These are phyloP conservation scores for Myotis daubentonii DNA, from an alignment of 2,797 vertebrate genomes.

Conservation along the genomic window DNA sequence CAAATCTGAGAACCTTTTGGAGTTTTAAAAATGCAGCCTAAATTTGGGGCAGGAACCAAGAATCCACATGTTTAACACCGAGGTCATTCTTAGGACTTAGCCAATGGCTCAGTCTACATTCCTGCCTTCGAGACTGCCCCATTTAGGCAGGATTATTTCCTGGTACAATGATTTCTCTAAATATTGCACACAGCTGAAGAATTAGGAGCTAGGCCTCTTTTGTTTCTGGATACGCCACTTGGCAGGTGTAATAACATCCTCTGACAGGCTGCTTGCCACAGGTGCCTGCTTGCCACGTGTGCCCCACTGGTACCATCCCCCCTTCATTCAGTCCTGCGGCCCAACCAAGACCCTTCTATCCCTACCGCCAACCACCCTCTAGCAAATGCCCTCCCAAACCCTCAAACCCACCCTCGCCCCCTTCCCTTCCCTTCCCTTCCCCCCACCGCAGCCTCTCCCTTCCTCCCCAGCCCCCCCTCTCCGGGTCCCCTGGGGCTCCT, in stretches of 20 bases:
- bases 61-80: background rate
- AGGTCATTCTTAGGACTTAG: background rate
- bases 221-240: constrained; percentile 66
- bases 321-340: background rate
- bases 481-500: background rate
- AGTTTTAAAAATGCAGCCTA: background rate
- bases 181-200: constrained; percentile 55
- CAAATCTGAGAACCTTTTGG: background rate
- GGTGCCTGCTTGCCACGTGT: constrained; percentile 62
- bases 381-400: constrained; percentile 37
- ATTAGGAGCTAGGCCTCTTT: constrained; percentile 57
- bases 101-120: background rate
- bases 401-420: background rate
- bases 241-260: constrained; percentile 69
- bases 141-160: constrained; percentile 39
- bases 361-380: background rate
- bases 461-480: background rate
- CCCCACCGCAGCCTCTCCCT: background rate
- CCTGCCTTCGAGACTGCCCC: background rate
- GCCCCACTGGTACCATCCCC: background rate
- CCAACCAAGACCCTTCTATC: background rate
- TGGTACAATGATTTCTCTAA: background rate
- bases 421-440: background rate
- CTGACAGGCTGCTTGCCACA: constrained; percentile 68
- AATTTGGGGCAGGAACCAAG: background rate